phyloP scores from a whole-genome alignment of 2,888 invertebrate genomes.

The Lithophane socia region DNA sequence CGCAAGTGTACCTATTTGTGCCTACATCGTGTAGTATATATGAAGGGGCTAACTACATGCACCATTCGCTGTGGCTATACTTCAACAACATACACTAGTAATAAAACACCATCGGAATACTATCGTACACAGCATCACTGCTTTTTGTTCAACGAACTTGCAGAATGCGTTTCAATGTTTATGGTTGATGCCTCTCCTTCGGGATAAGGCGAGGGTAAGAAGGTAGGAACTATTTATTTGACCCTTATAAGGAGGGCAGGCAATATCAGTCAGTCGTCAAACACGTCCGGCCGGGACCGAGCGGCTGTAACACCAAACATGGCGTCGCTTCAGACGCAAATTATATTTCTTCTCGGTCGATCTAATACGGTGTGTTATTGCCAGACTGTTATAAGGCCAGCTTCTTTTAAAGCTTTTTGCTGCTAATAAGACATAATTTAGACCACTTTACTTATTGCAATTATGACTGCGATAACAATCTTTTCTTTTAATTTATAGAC shows the following conservation, averaged over 20 bases:
- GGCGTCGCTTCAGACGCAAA: constrained; percentile 52
- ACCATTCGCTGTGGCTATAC: not conserved
- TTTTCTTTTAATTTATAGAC: constrained; percentile 14
- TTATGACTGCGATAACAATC: constrained; percentile 19
- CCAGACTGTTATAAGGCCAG: constrained; percentile 1
- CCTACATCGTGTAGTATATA: not conserved
- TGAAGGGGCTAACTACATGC: not conserved
- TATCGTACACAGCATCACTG: constrained; percentile 17
- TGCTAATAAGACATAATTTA: constrained; percentile 37
- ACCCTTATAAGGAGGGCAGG: constrained; percentile 55
- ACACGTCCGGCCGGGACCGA: constrained; percentile 43
- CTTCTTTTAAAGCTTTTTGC: constrained; percentile 43
- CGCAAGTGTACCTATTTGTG: not conserved
- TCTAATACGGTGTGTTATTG: constrained; percentile 50
- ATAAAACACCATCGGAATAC: constrained; percentile 32
- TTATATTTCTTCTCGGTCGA: constrained; percentile 54
- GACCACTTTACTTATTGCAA: constrained; percentile 33
- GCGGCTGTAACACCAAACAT: constrained; percentile 55
- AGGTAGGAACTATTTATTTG: constrained; percentile 60
- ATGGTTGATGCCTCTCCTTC: constrained; percentile 37
- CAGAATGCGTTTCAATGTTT: constrained; percentile 52
- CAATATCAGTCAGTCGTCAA: constrained; percentile 62
- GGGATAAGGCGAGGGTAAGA: constrained; percentile 51
- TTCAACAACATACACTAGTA: not conserved
- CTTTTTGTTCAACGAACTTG: constrained; percentile 42